Percentiles rank a stretch among this genome's conserved stretches.
Evolutionary conservation across 2,888 invertebrate species (phyloP).

Genomic region (Ashinkailepas kermadecensis): DNA sequence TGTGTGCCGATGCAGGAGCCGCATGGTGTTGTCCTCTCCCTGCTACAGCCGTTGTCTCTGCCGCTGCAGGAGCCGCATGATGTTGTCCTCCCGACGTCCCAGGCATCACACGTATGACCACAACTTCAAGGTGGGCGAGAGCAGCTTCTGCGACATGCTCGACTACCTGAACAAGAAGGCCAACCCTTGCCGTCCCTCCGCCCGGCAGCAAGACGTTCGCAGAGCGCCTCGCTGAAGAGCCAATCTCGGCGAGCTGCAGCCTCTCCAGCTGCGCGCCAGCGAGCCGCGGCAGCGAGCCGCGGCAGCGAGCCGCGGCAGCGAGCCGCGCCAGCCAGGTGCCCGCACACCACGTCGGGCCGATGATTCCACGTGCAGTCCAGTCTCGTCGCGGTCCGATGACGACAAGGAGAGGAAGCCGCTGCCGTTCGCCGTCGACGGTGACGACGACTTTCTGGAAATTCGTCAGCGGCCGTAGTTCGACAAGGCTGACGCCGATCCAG

Average conservation of each 20-base stretch:
- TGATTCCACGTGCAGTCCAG: too few relatives aligned
- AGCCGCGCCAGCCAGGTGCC: not conserved
- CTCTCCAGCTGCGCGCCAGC: not conserved
- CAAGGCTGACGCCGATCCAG: not conserved
- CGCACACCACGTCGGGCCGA: too few relatives aligned
- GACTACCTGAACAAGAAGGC: conserved; percentile 58
- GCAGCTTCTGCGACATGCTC: conserved; percentile 67
- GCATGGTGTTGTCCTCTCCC: too few relatives aligned
- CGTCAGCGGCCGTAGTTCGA: not conserved
- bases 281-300: not conserved
- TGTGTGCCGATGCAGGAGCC: too few relatives aligned
- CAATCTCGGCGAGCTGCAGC: not conserved
- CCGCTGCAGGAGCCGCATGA: too few relatives aligned
- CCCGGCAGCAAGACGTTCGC: conserved; percentile 29
- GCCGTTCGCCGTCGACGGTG: not conserved
- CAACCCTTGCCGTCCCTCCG: conserved; percentile 29
- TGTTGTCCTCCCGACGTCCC: conserved; percentile 47
- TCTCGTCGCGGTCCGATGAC: too few relatives aligned
- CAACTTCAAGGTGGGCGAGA: conserved; percentile 75
- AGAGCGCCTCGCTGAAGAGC: not conserved
- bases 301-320: not conserved
- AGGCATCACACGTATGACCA: conserved; percentile 75
- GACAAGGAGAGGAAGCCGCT: not conserved
- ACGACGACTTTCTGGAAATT: not conserved
- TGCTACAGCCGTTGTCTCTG: too few relatives aligned